A percentile compares a stretch with the other conserved stretches of the same genome.
Conservation (phyloP, 2,113 vertebrate species). For the Ceratotherium simum region DNA sequence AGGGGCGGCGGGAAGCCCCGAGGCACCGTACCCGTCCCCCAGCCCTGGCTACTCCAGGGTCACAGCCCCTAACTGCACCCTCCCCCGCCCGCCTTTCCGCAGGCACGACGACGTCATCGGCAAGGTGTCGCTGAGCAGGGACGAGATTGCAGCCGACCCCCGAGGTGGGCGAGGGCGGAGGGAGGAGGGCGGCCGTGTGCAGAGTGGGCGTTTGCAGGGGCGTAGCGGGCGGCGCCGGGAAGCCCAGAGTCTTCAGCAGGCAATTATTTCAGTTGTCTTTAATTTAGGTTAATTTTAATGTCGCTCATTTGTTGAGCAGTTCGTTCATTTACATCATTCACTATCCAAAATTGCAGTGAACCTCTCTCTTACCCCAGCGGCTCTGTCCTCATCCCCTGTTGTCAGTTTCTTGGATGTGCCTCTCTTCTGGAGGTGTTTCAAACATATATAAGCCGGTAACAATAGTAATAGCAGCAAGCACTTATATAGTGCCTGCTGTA, state of each 20-base stretch:
- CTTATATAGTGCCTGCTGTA: background rate
- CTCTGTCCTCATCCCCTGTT: too few relatives aligned
- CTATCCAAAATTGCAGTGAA: background rate
- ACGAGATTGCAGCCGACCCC: slow-evolving; percentile 89
- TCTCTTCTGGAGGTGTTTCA: background rate
- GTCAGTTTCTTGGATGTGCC: background rate
- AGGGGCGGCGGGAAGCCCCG: background rate
- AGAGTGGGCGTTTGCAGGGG: accelerated
- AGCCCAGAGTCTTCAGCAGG: background rate
- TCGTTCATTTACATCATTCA: background rate
- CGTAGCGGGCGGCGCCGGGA: accelerated
- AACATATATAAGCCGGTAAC: background rate
- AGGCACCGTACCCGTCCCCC: accelerated
- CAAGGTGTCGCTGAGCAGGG: slow-evolving; percentile 92
- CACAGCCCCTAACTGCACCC: accelerated
- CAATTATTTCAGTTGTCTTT: background rate
- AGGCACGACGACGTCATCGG: slow-evolving; percentile 95
- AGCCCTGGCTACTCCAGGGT: accelerated
- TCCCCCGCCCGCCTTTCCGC: background rate
- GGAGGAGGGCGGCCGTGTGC: background rate
- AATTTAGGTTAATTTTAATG: background rate
- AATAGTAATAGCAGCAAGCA: background rate
- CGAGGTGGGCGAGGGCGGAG: slow-evolving; percentile 86
- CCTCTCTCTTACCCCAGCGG: too few relatives aligned
- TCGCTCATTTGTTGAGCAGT: background rate